Conservation (phyloP, 2,888 invertebrate genomes). For the Troides helena region DNA sequence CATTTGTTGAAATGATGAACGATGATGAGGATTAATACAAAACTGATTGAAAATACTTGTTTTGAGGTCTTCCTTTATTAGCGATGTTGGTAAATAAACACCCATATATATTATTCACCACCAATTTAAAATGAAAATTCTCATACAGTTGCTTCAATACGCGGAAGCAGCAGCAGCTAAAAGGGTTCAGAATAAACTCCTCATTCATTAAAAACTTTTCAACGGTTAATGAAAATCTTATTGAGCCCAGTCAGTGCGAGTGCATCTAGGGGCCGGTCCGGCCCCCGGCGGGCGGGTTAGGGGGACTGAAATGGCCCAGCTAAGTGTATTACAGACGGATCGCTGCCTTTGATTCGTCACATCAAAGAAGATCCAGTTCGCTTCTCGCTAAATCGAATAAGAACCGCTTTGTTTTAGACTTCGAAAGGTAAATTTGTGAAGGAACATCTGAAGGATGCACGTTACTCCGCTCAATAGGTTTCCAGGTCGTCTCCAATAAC, state of each 20-base stretch:
- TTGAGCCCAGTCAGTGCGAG: slow-evolving; percentile 61
- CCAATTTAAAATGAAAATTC: no score
- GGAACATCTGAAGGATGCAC: slow-evolving; percentile 35
- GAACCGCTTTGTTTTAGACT: slow-evolving; percentile 70
- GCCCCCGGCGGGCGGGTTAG: slow-evolving; percentile 34
- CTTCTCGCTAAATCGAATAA: slow-evolving; percentile 75
- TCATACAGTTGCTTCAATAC: no score
- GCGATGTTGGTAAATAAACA: no score
- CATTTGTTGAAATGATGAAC: no score
- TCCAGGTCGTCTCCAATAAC: slow-evolving; percentile 15
- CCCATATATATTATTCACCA: no score
- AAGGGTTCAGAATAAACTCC: slow-evolving; percentile 59
- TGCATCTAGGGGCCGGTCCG: slow-evolving; percentile 49
- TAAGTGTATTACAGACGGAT: slow-evolving; percentile 78
- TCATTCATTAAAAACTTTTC: slow-evolving; percentile 76
- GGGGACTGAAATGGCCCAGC: slow-evolving; percentile 70
- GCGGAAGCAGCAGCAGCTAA: slow-evolving; percentile 31
- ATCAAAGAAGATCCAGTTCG: slow-evolving; percentile 77
- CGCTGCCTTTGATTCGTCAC: slow-evolving; percentile 79
- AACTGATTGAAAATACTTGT: no score
- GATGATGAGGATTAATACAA: no score
- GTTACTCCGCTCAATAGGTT: slow-evolving; percentile 24
- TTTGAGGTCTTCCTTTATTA: no score
- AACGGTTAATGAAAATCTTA: slow-evolving; percentile 79
- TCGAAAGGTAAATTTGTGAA: slow-evolving; percentile 56